Percentiles rank a stretch among this genome's conserved stretches.
Evolutionary conservation across 2,797 vertebrate genomes (phyloP).

Genomic region (Mycteria americana): DNA sequence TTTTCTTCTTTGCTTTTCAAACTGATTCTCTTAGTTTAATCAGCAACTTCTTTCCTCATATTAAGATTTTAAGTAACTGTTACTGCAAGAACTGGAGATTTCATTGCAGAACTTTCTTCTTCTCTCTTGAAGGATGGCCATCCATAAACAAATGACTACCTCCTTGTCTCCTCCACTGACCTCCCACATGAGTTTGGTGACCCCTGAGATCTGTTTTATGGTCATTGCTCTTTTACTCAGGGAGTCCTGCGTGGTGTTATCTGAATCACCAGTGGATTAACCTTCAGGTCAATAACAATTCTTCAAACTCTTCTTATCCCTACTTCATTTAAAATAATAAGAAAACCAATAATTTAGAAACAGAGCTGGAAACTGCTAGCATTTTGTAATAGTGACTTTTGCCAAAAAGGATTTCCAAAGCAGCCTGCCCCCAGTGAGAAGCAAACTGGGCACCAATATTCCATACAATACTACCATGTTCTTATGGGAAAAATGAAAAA

Average conservation of each 20-base stretch:
- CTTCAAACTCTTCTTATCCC: background rate
- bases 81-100: background rate
- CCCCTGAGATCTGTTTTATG: conserved; percentile 19
- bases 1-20: background rate
- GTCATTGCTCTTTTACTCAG: background rate
- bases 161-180: background rate
- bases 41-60: background rate
- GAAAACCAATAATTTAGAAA: background rate
- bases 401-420: background rate
- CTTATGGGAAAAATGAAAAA: background rate
- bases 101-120: background rate
- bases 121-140: background rate
- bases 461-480: background rate
- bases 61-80: background rate
- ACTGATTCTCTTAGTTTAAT: background rate
- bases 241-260: background rate
- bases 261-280: background rate
- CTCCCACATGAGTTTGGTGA: background rate
- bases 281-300: background rate
- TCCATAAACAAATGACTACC: background rate
- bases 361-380: background rate
- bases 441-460: background rate
- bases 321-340: background rate
- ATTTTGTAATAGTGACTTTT: background rate
- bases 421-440: background rate